phyloP scores from a whole-genome alignment of 1,140 invertebrate genomes.

The Venustaconcha ellipsiformis region DNA sequence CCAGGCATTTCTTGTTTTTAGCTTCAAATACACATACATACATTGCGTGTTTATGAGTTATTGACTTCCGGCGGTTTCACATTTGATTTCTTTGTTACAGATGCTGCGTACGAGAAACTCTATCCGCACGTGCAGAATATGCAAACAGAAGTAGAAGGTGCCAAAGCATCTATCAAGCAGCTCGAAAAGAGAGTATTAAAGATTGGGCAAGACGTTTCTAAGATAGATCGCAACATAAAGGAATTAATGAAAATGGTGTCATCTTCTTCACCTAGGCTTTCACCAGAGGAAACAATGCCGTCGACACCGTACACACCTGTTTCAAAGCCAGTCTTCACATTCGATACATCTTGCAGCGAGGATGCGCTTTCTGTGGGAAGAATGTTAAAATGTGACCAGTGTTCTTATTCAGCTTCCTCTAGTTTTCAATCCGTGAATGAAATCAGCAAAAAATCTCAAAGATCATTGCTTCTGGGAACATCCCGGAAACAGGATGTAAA shows the following conservation, averaged over 20 bases:
- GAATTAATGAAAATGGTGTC: slow-evolving; percentile 24
- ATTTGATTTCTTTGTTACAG: slow-evolving; percentile 1
- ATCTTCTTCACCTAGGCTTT: slow-evolving; percentile 12
- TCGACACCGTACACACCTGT: slow-evolving; percentile 14
- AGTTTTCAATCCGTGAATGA: not conserved
- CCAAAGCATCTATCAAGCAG: slow-evolving; percentile 20
- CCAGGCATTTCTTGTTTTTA: no score
- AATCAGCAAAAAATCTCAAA: not conserved
- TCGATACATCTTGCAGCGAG: no score
- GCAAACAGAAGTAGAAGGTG: slow-evolving; percentile 29
- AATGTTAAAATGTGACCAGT: no score
- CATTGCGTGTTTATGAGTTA: no score
- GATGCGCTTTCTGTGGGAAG: no score
- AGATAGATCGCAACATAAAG: slow-evolving; percentile 27
- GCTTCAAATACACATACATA: no score
- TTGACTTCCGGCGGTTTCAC: not conserved
- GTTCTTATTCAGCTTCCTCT: not conserved
- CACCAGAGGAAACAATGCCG: slow-evolving; percentile 8
- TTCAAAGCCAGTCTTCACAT: not conserved
- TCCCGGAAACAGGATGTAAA: not conserved
- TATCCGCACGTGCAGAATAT: slow-evolving; percentile 26
- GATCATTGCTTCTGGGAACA: slow-evolving; percentile 2
- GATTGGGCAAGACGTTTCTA: slow-evolving; percentile 24
- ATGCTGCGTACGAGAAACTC: slow-evolving; percentile 11
- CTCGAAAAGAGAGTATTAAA: slow-evolving; percentile 18